Base-by-base conservation (phyloP, 2,113 vertebrate species). In the Aptenodytes forsteri region DNA sequence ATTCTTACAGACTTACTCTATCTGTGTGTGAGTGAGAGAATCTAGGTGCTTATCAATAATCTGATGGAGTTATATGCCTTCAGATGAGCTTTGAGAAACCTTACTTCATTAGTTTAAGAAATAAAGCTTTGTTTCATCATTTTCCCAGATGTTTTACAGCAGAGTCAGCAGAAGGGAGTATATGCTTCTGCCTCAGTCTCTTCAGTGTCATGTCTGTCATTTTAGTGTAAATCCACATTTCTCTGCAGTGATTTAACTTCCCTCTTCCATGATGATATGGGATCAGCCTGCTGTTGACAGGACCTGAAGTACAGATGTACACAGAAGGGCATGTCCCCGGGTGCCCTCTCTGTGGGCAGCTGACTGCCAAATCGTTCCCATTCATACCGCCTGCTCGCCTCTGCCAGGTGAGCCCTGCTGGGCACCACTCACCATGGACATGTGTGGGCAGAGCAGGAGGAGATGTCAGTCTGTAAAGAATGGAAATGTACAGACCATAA, bases 391-490 rank as follows among this genome's bases (percentile, higher is more conserved):
- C 54, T 17, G 38, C 55, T 76, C 3, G 1, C 23, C 27, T 34
- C 27, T 81, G 32, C 49, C 47, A 36, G 44, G 49, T 65, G 59
- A 69, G 40, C 13, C 23, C 54, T 44, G 29, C 44, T 36, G 34
- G 30, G 30, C 36, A 14, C 40, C 7, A 2, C 73, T 76, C 2
- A 0, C 79, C 34, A 12, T 0, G 0, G 47, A 30, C 44, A 7
- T 0, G 3, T 8, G 23, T 2, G 6, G 56, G 59, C 29, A 36
- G 59, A 56, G 65, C 1, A 0, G 34, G 47, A 42, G 34, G 77
- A 93, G 38, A 16, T 17, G 7, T 30, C n/a, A 14, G 12, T 5
- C 29, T 42, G 34, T 36, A 70, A 56, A 54, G 56, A 69, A 64
- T 3, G 6, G 32, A 88, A 70, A 55, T 6, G 20, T 10, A 12